phyloP scores from a whole-genome alignment of 2,797 vertebrate genomes.

The Tiaroga cobitis region DNA sequence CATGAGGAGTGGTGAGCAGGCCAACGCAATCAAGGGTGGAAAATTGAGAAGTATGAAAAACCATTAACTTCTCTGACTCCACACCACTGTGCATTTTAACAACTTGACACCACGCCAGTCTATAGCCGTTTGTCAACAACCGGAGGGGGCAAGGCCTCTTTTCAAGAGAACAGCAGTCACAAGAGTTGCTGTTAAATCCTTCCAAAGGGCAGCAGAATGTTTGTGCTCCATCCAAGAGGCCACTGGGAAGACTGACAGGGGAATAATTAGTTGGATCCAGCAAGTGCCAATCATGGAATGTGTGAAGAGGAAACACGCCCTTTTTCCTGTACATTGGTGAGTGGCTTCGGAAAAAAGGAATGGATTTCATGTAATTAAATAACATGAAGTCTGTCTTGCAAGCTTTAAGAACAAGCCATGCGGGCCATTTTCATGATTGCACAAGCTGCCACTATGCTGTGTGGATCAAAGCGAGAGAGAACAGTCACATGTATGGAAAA shows the following conservation, averaged over 20 bases:
- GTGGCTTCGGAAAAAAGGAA: neutral
- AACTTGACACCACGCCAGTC: slow-evolving; percentile 60
- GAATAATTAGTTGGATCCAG: slow-evolving; percentile 59
- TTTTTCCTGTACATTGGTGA: neutral
- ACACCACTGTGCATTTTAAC: slow-evolving; percentile 55
- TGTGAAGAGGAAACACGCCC: slow-evolving; percentile 15
- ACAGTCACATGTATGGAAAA: slow-evolving; percentile 23
- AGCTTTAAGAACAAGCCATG: slow-evolving; percentile 23
- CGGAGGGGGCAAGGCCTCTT: slow-evolving; percentile 53
- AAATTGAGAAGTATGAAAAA: slow-evolving; percentile 59
- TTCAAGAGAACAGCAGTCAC: slow-evolving; percentile 54
- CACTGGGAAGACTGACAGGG: slow-evolving; percentile 44
- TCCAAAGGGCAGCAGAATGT: slow-evolving; percentile 52
- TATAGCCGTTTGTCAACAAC: slow-evolving; percentile 61
- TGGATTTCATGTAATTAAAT: slow-evolving; percentile 42
- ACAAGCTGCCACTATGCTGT: neutral
- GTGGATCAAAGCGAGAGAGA: slow-evolving; percentile 21
- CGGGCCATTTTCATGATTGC: slow-evolving; percentile 39
- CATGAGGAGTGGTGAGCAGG: slow-evolving; percentile 50
- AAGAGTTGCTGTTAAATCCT: slow-evolving; percentile 53
- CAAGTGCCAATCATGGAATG: slow-evolving; percentile 47
- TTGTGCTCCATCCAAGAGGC: slow-evolving; percentile 50
- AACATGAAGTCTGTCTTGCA: slow-evolving; percentile 30
- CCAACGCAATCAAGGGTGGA: slow-evolving; percentile 53
- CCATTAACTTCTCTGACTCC: slow-evolving; percentile 60